Conservation (phyloP, 2,797 vertebrate species). For the Bufotes viridis region DNA sequence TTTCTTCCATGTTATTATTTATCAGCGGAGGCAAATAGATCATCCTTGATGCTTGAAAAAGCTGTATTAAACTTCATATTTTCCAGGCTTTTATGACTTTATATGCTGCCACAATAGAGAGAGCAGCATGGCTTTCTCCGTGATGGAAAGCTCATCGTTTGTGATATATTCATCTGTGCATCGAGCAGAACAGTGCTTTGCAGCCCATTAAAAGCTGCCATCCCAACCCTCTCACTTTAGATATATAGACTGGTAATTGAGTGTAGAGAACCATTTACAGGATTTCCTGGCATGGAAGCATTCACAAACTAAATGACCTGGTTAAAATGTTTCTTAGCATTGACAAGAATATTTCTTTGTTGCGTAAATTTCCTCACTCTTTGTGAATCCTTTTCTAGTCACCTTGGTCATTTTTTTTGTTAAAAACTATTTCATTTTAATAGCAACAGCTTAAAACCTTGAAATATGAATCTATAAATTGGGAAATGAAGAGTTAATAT, state of each 20-base stretch:
- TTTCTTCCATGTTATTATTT: slow-evolving; percentile 52
- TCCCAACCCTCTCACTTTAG: slow-evolving; percentile 54
- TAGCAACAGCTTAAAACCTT: background rate
- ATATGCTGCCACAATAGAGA: slow-evolving; percentile 25
- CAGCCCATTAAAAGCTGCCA: slow-evolving; percentile 60
- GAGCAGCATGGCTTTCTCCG: slow-evolving; percentile 48
- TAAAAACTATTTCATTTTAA: background rate
- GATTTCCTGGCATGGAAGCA: slow-evolving; percentile 51
- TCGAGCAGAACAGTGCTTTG: slow-evolving; percentile 51
- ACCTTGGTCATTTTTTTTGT: background rate
- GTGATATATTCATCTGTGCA: slow-evolving; percentile 56
- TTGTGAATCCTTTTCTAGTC: slow-evolving; percentile 28
- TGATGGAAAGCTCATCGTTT: slow-evolving; percentile 47
- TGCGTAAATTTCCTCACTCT: slow-evolving; percentile 17
- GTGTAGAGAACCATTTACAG: slow-evolving; percentile 45
- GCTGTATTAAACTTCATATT: slow-evolving; percentile 59
- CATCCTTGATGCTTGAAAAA: slow-evolving; percentile 48
- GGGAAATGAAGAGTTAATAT: too few species aligned
- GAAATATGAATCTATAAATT: too few species aligned
- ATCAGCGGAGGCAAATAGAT: slow-evolving; percentile 32
- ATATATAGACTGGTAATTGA: slow-evolving; percentile 25
- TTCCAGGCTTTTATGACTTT: slow-evolving; percentile 42
- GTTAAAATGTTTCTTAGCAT: slow-evolving; percentile 56
- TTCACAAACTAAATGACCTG: slow-evolving; percentile 58
- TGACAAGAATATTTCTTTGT: slow-evolving; percentile 46